A percentile compares a stretch with the other conserved stretches of the same genome.
phyloP scores from a whole-genome alignment of 2,888 invertebrate genomes.

The Platycheirus albimanus region DNA sequence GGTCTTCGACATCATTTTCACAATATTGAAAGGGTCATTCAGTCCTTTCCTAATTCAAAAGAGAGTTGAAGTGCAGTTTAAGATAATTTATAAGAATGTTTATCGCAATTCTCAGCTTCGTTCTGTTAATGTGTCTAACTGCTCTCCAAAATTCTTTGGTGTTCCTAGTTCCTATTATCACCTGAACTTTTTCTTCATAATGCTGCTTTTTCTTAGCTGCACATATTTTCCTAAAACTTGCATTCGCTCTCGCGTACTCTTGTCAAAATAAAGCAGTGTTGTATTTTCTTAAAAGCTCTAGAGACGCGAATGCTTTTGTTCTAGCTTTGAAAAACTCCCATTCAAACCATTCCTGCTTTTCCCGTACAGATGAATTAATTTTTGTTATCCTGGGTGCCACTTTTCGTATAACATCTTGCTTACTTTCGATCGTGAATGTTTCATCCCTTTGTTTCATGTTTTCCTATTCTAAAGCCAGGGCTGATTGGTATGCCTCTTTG shows the following conservation, averaged over 20 bases:
- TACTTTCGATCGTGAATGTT: neutral
- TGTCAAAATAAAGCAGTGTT: neutral
- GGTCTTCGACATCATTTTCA: neutral
- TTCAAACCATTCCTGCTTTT: slow-evolving; percentile 1
- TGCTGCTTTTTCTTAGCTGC: neutral
- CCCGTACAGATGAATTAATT: neutral
- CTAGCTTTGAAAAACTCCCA: neutral
- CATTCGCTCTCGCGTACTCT: neutral
- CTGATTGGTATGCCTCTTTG: neutral
- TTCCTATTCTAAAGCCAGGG: too few relatives aligned
- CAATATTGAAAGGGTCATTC: neutral
- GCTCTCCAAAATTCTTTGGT: too few relatives aligned
- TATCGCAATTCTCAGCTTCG: neutral
- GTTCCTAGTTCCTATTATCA: too few relatives aligned
- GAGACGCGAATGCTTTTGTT: neutral
- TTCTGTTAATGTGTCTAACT: too few relatives aligned
- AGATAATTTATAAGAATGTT: neutral
- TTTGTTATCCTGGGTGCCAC: neutral
- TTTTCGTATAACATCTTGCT: neutral
- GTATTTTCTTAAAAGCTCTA: neutral
- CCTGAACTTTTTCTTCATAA: neutral
- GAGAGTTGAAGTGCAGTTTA: neutral
- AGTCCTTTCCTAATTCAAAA: neutral
- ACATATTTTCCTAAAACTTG: neutral
- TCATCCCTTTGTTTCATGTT: neutral